A percentile compares a stretch with the other conserved stretches of the same genome.
Evolutionary conservation across 2,113 vertebrate genomes (phyloP).

Genomic region (Equus quagga): DNA sequence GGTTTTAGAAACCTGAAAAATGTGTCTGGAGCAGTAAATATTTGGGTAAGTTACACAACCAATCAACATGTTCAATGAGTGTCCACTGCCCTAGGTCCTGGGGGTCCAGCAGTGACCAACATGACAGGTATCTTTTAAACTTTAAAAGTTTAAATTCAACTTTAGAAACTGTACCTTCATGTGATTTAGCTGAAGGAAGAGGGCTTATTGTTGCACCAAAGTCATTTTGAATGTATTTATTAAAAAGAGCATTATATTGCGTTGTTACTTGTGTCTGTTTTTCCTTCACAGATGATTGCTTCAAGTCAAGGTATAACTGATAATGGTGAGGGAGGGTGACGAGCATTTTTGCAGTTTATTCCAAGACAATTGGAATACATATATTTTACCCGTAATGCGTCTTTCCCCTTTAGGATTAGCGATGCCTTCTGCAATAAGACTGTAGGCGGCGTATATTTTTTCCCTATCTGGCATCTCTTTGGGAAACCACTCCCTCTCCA

Average conservation of each 20-base stretch:
- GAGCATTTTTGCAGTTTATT: not conserved
- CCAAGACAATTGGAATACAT: not conserved
- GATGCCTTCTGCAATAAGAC: not conserved
- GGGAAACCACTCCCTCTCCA: not conserved
- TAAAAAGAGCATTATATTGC: not conserved
- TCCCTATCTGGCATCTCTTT: not conserved
- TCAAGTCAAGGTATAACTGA: not conserved
- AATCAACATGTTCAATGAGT: not conserved
- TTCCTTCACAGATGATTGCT: not conserved
- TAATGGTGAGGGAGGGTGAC: not conserved
- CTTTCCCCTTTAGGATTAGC: not conserved
- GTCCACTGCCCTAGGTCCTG: not conserved
- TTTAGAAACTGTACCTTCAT: not conserved
- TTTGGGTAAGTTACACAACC: not conserved
- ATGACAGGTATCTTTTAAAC: not conserved
- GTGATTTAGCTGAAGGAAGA: not conserved
- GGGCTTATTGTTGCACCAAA: not conserved
- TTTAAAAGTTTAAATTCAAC: not conserved
- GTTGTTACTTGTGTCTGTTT: not conserved
- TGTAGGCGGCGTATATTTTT: not conserved
- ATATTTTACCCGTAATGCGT: not conserved
- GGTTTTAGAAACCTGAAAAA: not conserved
- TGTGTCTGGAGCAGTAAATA: not conserved
- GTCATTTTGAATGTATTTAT: not conserved
- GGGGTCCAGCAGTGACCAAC: not conserved